Evolutionary conservation across 2,888 invertebrate species (phyloP), one percentile per base, ranked within the genome.

Genomic region (Tryphoninae sp.): DNA sequence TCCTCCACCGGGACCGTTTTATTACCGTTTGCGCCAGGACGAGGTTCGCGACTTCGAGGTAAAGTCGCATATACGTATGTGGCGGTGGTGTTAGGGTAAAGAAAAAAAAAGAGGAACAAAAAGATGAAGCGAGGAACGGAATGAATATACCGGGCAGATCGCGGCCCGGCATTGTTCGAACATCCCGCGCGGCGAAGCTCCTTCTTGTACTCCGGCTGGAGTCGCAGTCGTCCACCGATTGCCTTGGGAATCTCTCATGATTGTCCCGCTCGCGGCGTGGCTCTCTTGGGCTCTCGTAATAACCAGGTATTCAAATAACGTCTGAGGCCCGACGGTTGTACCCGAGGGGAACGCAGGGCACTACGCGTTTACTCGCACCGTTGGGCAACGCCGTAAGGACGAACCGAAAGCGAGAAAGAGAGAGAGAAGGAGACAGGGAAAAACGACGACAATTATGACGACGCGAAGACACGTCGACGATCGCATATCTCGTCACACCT

Each of bases 211-310:
- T 58, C 55, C 73, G 51, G 19, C 22, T 3, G n/a, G 26, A 58
- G 68, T 49, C 61, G 59, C 64, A 33, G 33, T 33, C 33, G 33
- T 73, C 68, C 62, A 55, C 78, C 69, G 51, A 83, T 83, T 76
- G 85, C 88, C 86, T 86, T 91, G 92, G 90, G 91, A 91, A 86
- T 89, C 89, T 91, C 91, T 88, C 92, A 92, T 89, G 89, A 91
- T 92, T 92, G 91, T 91, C 90, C 73, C 77, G 73, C 73, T 77
- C 73, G 55, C 72, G 76, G 78, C 65, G 55, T 62, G 64, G 86
- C 83, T 87, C 85, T 87, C 88, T 87, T 88, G 85, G 33, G 86
- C 89, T 91, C 89, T 89, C 88, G 90, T 89, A 89, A 90, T 86
- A 90, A 88, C 84, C 86, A 83, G 84, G 88, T 89, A 90, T 91